phyloP scores from a whole-genome alignment of 2,888 invertebrate species.

The Bimastos eiseni region DNA sequence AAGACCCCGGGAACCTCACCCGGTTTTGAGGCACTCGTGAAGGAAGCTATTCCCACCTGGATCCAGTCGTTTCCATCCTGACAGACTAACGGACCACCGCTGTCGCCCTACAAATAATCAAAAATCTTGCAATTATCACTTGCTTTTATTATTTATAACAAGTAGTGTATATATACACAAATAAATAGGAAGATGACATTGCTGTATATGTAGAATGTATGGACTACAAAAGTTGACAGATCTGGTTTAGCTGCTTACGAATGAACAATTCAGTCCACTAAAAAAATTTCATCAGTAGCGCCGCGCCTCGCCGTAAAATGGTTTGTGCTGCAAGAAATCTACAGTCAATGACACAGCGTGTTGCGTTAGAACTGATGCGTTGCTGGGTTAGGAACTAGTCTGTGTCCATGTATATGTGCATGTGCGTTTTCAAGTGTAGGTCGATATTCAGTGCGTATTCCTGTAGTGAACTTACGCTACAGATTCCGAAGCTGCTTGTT shows the following conservation, averaged over 20 bases:
- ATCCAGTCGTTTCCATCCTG: constrained; percentile 81
- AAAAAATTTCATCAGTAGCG: too few species aligned
- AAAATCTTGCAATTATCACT: neutral
- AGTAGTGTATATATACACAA: neutral
- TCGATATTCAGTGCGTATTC: neutral
- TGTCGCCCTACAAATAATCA: constrained; percentile 72
- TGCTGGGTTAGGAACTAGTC: too few species aligned
- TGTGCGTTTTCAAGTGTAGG: neutral
- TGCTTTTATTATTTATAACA: neutral
- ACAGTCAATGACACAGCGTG: too few species aligned
- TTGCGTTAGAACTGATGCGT: too few species aligned
- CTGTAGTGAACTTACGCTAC: constrained; percentile 42
- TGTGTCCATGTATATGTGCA: too few species aligned
- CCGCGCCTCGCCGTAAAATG: too few species aligned
- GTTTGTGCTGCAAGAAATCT: too few species aligned
- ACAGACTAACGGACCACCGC: constrained; percentile 85
- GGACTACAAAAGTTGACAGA: too few species aligned
- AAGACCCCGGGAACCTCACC: constrained; percentile 95
- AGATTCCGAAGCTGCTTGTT: constrained; percentile 44
- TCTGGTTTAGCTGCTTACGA: too few species aligned
- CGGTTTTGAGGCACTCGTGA: constrained; percentile 62
- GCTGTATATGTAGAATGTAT: too few species aligned
- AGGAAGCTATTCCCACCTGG: constrained; percentile 90
- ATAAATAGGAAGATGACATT: too few species aligned
- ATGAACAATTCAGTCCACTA: too few species aligned